A percentile compares a stretch with the other conserved stretches of the same genome.
phyloP scores from a whole-genome alignment of 2,888 invertebrate species.

The Agrypnus murinus region DNA sequence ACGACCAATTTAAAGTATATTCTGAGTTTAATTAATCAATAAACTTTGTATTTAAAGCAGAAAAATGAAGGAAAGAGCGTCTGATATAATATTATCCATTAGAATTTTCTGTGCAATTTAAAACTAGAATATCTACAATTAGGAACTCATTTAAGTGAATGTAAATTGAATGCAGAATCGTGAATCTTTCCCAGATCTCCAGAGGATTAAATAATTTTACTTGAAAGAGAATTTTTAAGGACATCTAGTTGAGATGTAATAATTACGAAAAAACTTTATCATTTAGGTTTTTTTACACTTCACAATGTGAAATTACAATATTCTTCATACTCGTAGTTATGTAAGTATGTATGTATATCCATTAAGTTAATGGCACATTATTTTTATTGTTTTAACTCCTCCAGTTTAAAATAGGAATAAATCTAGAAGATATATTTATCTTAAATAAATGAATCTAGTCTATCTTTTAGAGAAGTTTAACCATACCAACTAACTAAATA shows the following conservation, averaged over 20 bases:
- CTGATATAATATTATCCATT: no score
- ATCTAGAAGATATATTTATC: no score
- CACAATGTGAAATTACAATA: background rate
- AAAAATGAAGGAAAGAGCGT: no score
- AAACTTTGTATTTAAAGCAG: no score
- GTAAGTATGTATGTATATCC: slow-evolving; percentile 25
- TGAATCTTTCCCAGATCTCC: background rate
- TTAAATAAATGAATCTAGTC: no score
- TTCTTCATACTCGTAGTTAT: background rate
- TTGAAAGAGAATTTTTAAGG: background rate
- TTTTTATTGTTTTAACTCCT: background rate
- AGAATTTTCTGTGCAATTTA: no score
- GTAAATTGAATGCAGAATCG: slow-evolving; percentile 14
- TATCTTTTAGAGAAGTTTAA: no score
- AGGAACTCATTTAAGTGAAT: slow-evolving; percentile 12
- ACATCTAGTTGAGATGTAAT: background rate
- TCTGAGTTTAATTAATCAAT: slow-evolving; percentile 18
- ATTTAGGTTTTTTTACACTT: background rate
- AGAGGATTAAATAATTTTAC: slow-evolving; percentile 8
- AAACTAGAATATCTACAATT: slow-evolving; percentile 9
- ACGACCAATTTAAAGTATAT: background rate
- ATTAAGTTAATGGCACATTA: slow-evolving; percentile 25
- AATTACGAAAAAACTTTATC: background rate
- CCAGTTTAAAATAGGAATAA: background rate
- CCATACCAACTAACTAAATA: no score